These are phyloP conservation scores for Cyprinella venusta DNA, from an alignment of 2,797 vertebrate genomes.

Conservation along the genomic window DNA sequence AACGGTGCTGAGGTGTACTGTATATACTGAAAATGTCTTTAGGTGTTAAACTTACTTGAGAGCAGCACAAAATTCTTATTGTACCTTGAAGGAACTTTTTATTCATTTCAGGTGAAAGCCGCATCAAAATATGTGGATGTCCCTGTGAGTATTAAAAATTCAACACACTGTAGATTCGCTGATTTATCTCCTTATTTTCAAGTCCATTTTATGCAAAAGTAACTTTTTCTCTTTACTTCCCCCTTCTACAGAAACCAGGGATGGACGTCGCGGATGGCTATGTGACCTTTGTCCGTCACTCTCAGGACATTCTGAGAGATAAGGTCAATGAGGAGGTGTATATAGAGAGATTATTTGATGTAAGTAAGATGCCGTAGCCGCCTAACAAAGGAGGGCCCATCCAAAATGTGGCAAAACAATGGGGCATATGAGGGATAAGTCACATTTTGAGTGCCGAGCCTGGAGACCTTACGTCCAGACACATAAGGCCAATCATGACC, in stretches of 20 bases:
- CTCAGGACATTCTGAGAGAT: conserved; percentile 99
- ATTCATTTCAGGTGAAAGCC: conserved; percentile 92
- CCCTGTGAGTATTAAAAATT: conserved; percentile 86
- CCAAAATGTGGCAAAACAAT: conserved; percentile 99
- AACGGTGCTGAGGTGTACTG: not conserved
- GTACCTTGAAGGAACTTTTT: conserved; percentile 57
- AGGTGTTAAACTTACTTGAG: conserved; percentile 1
- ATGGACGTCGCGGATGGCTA: conserved; percentile 99
- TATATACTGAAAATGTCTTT: not conserved
- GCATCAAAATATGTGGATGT: conserved; percentile 99
- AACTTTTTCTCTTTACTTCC: conserved; percentile 51
- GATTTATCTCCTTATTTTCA: not conserved
- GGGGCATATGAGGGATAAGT: conserved; percentile 98
- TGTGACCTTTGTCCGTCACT: conserved; percentile 99
- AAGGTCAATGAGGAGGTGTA: conserved; percentile 99
- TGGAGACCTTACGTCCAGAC: conserved; percentile 68
- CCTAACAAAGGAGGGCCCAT: conserved; percentile 90
- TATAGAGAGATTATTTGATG: conserved; percentile 99
- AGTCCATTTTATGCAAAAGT: not conserved
- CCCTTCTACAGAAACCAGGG: conserved; percentile 90
- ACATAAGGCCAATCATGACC: conserved; percentile 70
- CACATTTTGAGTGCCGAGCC: conserved; percentile 91
- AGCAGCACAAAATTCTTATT: not conserved
- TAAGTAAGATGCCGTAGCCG: conserved; percentile 99
- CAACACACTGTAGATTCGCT: not conserved